Percentiles rank a stretch among this genome's conserved stretches.
phyloP scores from a whole-genome alignment of 2,113 vertebrate species.

The Dermatemys mawii region DNA sequence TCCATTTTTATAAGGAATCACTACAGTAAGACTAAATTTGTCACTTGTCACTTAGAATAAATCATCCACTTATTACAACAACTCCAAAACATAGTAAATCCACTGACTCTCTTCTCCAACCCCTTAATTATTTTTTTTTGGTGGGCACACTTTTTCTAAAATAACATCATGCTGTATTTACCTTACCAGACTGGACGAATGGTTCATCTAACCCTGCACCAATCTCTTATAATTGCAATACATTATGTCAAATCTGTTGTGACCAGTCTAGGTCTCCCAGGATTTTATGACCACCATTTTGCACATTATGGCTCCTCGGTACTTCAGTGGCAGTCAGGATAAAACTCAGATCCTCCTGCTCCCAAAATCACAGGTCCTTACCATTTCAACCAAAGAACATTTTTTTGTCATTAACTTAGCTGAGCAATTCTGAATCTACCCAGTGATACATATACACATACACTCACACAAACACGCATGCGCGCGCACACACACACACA shows the following conservation, averaged over 20 bases:
- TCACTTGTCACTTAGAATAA: not conserved
- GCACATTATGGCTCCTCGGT: not conserved
- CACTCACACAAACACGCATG: too few relatives aligned
- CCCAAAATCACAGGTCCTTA: not conserved
- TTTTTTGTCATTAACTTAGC: not conserved
- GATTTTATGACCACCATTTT: rapidly evolving
- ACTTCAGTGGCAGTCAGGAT: not conserved
- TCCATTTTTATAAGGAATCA: not conserved
- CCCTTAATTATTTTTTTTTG: not conserved
- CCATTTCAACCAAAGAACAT: not conserved
- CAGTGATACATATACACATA: not conserved
- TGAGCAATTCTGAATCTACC: not conserved
- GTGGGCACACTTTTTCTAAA: slow-evolving; percentile 6
- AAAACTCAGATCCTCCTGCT: not conserved
- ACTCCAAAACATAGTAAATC: slow-evolving; percentile 4
- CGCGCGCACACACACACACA: not conserved
- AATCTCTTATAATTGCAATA: slow-evolving; percentile 3
- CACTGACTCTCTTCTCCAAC: not conserved
- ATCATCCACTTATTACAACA: not conserved
- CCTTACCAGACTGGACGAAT: slow-evolving; percentile 29
- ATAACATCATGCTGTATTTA: not conserved
- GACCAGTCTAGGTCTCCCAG: not conserved
- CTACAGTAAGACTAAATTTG: not conserved
- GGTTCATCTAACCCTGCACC: not conserved
- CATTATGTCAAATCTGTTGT: not conserved